These are phyloP conservation scores for Rhinolophus ferrumequinum DNA, from an alignment of 2,113 vertebrate species.

Conservation along the genomic window DNA sequence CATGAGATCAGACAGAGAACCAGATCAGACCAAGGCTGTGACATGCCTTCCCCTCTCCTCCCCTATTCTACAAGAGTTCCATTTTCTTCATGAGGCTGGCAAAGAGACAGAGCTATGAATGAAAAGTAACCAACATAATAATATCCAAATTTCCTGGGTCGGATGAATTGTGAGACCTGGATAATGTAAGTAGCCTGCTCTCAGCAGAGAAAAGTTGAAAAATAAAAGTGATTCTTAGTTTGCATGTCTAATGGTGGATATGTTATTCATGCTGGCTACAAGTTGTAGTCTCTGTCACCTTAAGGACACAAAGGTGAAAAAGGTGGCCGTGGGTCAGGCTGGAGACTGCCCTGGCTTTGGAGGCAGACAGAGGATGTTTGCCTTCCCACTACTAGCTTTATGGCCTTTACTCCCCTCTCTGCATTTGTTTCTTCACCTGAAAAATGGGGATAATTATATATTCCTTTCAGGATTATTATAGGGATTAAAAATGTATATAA, in stretches of 20 bases:
- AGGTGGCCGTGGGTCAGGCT: not conserved
- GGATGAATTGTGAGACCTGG: not conserved
- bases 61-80: not conserved
- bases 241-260: not conserved
- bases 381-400: not conserved
- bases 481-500: not conserved
- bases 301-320: not conserved
- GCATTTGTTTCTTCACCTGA: not conserved
- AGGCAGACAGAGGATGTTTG: not conserved
- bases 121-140: not conserved
- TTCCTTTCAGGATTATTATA: not conserved
- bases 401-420: not conserved
- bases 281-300: not conserved
- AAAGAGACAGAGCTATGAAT: not conserved
- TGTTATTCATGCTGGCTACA: not conserved
- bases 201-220: not conserved
- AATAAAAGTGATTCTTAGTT: not conserved
- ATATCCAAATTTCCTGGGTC: not conserved
- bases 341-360: not conserved
- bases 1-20: not conserved
- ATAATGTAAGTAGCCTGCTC: not conserved
- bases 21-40: not conserved
- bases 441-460: not conserved
- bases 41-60: not conserved
- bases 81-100: not conserved